Base-by-base conservation (phyloP, 92 coral and sea anemone genomes). In the Epizoanthus illoricatus region DNA sequence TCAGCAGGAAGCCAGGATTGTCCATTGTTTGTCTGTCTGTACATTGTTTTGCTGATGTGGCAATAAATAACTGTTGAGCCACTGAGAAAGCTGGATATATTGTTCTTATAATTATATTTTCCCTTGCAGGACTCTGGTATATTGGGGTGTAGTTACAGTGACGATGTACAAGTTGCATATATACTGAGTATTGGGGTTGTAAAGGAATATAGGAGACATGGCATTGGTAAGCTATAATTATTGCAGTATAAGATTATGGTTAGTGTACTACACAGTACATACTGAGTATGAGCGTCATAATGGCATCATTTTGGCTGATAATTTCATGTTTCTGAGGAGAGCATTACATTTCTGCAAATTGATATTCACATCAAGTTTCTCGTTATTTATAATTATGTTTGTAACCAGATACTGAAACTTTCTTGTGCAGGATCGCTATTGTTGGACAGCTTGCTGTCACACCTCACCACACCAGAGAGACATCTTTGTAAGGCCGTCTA, bases 111-210 rank as follows among this genome's bases (percentile, higher is more conserved):
- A 4, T 19, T 60, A 5, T 15, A 4, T 66, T 15, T 87, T 8
- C 58, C 24, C 15, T 81, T 90, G 23, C 69, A 96, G 99, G 99
- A 96, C 84, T 71, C 90, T 28, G 99, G 98, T 41, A 93, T 96
- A 67, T 88, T 96, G 69, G 97, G 92, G 11, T 94, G 91, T 73
- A 80, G 90, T 61, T 93, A 87, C 76, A 69, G 75, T 78, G 97
- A 95, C 0, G 97, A 91, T 64, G 83, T 87, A 56, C 90, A 86
- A 41, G 98, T 96, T 43, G 98, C 98, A 12, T 96, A 96, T 49
- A 90, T 96, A 73, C 86, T 96, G 17, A 96, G 98, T 71, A 88
- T 96, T 71, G 99, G 99, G 21, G 99, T 96, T 59, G 97, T 90
- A 18, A 92, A 96, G 55, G 92, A 80, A 8, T 96, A 73, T 73